A percentile compares a stretch with the other conserved stretches of the same genome.
Evolutionary conservation across 2,113 vertebrate species (phyloP).

Genomic region (Phodopus roborovskii): DNA sequence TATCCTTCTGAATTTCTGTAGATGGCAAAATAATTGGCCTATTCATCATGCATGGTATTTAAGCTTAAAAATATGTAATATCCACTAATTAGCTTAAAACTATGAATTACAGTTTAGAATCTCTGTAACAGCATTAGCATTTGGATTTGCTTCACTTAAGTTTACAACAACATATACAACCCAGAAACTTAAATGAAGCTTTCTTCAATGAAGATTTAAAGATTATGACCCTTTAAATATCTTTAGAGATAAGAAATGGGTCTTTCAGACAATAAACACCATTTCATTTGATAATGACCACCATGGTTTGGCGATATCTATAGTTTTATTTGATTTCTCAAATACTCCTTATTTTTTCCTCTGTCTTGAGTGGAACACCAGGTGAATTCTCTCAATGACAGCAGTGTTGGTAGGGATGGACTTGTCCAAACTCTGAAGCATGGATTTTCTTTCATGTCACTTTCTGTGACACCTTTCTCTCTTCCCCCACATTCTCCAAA

Average conservation of each 20-base stretch:
- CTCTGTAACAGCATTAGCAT: not conserved
- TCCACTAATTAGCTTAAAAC: not conserved
- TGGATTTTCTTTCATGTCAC: not conserved
- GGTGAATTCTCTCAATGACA: not conserved
- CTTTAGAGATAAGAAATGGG: not conserved
- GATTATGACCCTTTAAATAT: not conserved
- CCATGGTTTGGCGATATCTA: not conserved
- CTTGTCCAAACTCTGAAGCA: not conserved
- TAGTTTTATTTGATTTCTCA: not conserved
- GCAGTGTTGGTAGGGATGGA: not conserved
- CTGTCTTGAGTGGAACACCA: not conserved
- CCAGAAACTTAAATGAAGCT: not conserved
- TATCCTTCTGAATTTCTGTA: not conserved
- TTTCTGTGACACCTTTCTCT: not conserved
- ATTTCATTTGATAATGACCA: not conserved
- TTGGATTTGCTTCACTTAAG: conserved; percentile 5
- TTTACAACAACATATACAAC: not conserved
- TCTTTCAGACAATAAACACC: not conserved
- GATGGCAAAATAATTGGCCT: not conserved
- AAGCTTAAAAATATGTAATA: conserved; percentile 13
- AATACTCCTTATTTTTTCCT: not conserved
- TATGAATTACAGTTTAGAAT: not conserved
- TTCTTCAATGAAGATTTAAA: not conserved
- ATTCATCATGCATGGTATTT: not conserved
- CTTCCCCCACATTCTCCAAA: too few species aligned